phyloP scores from a whole-genome alignment of 2,888 invertebrate genomes.

The Rhopalosiphum nymphaeae region DNA sequence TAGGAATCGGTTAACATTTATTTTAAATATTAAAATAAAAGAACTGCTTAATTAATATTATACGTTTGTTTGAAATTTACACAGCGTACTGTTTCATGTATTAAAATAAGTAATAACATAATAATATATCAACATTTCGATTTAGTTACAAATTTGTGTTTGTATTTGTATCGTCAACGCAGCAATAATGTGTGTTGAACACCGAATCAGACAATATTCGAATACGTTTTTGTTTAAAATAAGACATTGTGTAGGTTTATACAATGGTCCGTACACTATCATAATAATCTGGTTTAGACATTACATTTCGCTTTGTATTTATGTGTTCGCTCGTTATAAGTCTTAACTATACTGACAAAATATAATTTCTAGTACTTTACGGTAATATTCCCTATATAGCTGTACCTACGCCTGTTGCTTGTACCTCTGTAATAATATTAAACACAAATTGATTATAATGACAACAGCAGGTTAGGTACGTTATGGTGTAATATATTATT shows the following conservation, averaged over 20 bases:
- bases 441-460: background rate
- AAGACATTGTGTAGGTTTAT: background rate
- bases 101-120: background rate
- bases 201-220: background rate
- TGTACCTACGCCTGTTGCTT: background rate
- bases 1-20: background rate
- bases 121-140: background rate
- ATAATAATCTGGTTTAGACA: background rate
- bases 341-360: slow-evolving; percentile 8
- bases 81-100: background rate
- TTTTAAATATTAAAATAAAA: background rate
- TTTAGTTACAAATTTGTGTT: background rate
- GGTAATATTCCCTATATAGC: background rate
- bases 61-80: background rate
- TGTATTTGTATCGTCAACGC: background rate
- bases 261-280: background rate
- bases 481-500: background rate
- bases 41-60: background rate
- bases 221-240: background rate
- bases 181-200: background rate
- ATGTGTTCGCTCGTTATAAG: background rate
- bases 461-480: background rate
- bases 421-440: background rate
- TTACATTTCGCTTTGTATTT: background rate
- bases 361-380: background rate